Evolutionary conservation across 1,140 invertebrate species (phyloP), one percentile per base, ranked within the genome.

Genomic region (Ridgeia piscesae): DNA sequence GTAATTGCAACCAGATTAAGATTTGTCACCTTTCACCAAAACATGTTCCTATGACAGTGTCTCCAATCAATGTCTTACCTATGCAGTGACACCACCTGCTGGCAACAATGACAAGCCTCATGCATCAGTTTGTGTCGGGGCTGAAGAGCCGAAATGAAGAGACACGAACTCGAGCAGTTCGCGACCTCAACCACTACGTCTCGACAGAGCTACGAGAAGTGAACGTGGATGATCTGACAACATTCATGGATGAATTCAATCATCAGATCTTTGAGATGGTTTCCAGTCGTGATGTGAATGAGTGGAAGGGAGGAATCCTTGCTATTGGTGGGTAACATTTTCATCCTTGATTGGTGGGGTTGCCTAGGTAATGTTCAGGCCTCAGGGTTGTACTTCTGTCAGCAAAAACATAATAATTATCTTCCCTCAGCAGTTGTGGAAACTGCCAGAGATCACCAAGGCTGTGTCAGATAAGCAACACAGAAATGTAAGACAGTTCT

Each of bases 261-360:
- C 98, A 98, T 95, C 98, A 99, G 94, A 99, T 99, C 93, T 98
- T 98, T 96, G 98, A 99, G 95, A 98, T 99, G 98, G 98, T 99
- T 1, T 98, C 98, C 6, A 98, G 98, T 93, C 97, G 97, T 35
- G 98, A 99, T 96, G 97, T 98, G 33, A 98, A 98, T 96, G 98
- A 99, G 95, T 99, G 98, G 94, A 99, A 99, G 96, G 99, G 98
- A 90, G 99, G 98, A 91, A 98, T 99, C 93, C 96, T 99, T 34
- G 98, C 99, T 34, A 99, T 99, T 95, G 97, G 98, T 98, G 48
- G 34, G 34, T 42, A 90, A 35, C 4, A 90, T 14, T 90, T 90
- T 35, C 34, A 35, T n/a, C 89, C 11, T 90, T 34, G 34, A 6
- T 89, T 89, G 89, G n/a, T 17, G 42, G 4, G 11, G 4, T 42